Conservation (phyloP, 1,140 invertebrate genomes). For the Drosophila repleta region DNA sequence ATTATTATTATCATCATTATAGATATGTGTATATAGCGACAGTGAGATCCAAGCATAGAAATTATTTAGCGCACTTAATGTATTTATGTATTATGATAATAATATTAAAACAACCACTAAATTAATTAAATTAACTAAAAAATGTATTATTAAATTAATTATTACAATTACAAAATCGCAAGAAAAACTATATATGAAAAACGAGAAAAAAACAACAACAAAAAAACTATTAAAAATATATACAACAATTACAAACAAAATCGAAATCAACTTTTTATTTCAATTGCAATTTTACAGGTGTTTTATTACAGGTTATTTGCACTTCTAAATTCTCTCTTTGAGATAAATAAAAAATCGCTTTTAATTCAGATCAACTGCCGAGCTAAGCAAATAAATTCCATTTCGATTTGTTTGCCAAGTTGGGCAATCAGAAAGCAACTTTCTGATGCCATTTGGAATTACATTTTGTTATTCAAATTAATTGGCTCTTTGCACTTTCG, state of each 20-base stretch:
- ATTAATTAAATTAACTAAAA: slow-evolving; percentile 80
- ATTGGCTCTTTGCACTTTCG: slow-evolving; percentile 33
- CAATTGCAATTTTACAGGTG: background rate
- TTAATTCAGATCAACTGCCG: too few relatives aligned
- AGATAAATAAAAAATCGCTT: background rate
- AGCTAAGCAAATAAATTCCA: background rate
- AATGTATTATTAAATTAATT: slow-evolving; percentile 82
- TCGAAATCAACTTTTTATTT: slow-evolving; percentile 10
- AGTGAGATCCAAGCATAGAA: slow-evolving; percentile 39
- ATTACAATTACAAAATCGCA: slow-evolving; percentile 68
- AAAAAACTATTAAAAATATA: slow-evolving; percentile 27
- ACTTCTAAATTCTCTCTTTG: too few relatives aligned
- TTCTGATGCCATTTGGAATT: background rate
- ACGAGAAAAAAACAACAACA: slow-evolving; percentile 48
- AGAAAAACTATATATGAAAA: slow-evolving; percentile 53
- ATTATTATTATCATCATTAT: slow-evolving; percentile 25
- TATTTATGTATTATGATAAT: slow-evolving; percentile 71
- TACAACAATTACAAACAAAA: slow-evolving; percentile 45
- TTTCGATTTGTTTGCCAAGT: background rate
- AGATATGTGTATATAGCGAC: slow-evolving; percentile 61
- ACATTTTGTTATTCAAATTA: slow-evolving; percentile 42
- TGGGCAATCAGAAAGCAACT: slow-evolving; percentile 14
- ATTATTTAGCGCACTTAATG: slow-evolving; percentile 76
- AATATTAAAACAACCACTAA: slow-evolving; percentile 42
- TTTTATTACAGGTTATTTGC: too few relatives aligned